Conservation (phyloP, 2,797 vertebrate species). For the Chiloscyllium punctatum region DNA sequence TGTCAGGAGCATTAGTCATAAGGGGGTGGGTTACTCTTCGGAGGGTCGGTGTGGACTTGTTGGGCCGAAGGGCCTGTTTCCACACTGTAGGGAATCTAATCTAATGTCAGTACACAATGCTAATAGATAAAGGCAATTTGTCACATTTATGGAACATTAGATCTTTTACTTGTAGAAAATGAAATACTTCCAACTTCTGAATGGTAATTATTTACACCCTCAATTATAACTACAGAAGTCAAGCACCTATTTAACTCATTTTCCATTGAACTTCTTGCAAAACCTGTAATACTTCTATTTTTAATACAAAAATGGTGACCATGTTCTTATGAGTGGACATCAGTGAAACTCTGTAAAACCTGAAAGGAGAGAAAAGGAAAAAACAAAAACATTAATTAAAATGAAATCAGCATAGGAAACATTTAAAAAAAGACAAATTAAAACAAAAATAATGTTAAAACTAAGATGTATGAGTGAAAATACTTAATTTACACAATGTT, state of each 20-base stretch:
- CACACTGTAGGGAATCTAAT: too few relatives aligned
- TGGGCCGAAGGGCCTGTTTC: too few relatives aligned
- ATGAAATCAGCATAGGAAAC: slow-evolving; percentile 21
- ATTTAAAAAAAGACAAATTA: slow-evolving; percentile 23
- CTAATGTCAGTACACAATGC: background rate
- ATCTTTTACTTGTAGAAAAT: background rate
- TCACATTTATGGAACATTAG: background rate
- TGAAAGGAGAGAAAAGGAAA: slow-evolving; percentile 32
- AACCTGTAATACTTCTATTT: background rate
- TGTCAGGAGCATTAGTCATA: too few relatives aligned
- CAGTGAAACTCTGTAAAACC: slow-evolving; percentile 36
- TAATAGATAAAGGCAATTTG: background rate
- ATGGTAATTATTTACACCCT: background rate
- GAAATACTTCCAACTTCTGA: background rate
- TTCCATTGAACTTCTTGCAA: background rate
- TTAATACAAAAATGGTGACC: slow-evolving; percentile 29
- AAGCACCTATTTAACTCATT: background rate
- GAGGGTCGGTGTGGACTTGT: too few relatives aligned
- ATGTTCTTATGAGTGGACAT: slow-evolving; percentile 37
- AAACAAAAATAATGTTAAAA: slow-evolving; percentile 27
- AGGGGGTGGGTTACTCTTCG: too few relatives aligned
- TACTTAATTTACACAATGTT: background rate
- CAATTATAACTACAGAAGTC: background rate
- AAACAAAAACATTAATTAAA: slow-evolving; percentile 37
- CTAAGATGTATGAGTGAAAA: slow-evolving; percentile 7